Evolutionary conservation across 1,140 invertebrate species (phyloP), one percentile per base, ranked within the genome.

Genomic region (Metaphire vulgaris): DNA sequence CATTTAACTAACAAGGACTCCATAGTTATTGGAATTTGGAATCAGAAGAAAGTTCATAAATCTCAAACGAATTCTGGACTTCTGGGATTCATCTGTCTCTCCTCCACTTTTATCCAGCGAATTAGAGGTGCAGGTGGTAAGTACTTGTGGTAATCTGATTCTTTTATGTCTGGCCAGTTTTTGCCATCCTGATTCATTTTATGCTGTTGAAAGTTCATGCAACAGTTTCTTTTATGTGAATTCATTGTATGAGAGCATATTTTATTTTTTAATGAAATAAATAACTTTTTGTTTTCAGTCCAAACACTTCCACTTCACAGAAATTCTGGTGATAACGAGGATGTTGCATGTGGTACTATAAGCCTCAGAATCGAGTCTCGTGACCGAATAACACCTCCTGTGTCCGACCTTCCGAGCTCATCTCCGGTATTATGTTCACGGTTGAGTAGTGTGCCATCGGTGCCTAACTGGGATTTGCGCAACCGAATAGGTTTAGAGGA

Each of bases 101-200:
- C 93, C 81, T 91, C 93, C 64, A 93, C 91, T 79, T 91, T 92
- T 69, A 95, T 98, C 79, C 92, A 97, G 84, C 91, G 94, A 84
- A 89, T 98, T 69, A 97, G 97, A 87, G 95, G 97, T 86, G 96
- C 96, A 77, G 96, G 96, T 87, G 97, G 95, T 97, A 90, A 93
- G 92, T 92, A 74, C 78, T 2, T 78, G 21, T 72, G 28, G 26
- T 33, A 28, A 16, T 16, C 74, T 74, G 1, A 26, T 0, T 1
- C 15, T 28, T 26, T 66, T 65, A 26, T 65, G 41, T 56, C 1
- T 2, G n/a, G 26, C 28, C 33, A 31, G 16, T 2, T 30, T 29
- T 70, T 21, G 0, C 69, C 16, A 29, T 16, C 16, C 69, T n/a
- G n/a, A n/a, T n/a, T n/a, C n/a, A n/a, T n/a, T n/a, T n/a, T n/a